Evolutionary conservation across 2,113 vertebrate species (phyloP).

Genomic region (Centropus bengalensis): DNA sequence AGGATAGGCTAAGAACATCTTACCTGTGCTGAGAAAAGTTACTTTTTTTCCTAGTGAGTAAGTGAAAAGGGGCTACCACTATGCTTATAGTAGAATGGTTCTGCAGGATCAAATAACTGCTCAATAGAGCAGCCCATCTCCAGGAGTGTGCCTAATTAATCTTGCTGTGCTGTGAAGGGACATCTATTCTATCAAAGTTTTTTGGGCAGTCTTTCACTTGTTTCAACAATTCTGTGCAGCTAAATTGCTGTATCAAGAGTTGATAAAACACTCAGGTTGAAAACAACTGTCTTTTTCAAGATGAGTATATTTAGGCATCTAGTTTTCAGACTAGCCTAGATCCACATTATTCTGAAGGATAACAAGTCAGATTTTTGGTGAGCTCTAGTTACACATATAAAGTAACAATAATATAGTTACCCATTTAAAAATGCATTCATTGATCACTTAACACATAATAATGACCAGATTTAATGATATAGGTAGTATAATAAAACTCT

Average conservation of each 20-base stretch:
- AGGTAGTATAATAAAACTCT: background rate
- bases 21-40: background rate
- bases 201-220: background rate
- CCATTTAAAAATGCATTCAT: background rate
- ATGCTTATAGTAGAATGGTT: background rate
- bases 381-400: background rate
- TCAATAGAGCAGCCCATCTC: background rate
- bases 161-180: background rate
- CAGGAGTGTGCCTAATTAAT: background rate
- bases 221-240: background rate
- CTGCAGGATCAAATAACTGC: background rate
- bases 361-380: background rate
- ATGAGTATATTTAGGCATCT: background rate
- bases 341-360: background rate
- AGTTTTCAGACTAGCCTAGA: background rate
- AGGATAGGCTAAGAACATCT: background rate
- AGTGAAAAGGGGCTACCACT: background rate
- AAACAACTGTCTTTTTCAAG: background rate
- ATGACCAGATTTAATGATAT: background rate
- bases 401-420: background rate
- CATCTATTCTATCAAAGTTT: background rate
- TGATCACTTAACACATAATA: background rate
- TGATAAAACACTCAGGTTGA: background rate
- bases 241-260: background rate
- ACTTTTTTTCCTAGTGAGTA: background rate